Percentiles rank a stretch among this genome's conserved stretches.
phyloP scores from a whole-genome alignment of 2,113 vertebrate genomes.

The Neogobius melanostomus region DNA sequence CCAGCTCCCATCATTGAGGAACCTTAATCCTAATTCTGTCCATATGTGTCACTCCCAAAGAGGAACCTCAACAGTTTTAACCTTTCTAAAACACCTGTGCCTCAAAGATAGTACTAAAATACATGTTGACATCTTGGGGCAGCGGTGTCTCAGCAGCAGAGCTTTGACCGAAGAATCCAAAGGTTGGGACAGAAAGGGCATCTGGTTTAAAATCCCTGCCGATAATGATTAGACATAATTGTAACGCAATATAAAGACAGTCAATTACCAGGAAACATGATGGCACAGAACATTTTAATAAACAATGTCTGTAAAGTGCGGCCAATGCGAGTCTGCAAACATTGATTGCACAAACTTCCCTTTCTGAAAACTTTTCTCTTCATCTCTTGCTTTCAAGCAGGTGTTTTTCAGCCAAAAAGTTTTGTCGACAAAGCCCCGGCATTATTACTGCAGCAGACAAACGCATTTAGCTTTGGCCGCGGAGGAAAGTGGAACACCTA shows the following conservation, averaged over 20 bases:
- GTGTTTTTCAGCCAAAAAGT: background rate
- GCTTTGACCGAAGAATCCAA: too few species aligned
- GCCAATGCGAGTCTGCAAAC: background rate
- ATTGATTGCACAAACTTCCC: background rate
- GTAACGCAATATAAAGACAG: too few species aligned
- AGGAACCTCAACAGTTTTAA: background rate
- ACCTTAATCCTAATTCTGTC: background rate
- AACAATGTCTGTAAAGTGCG: too few species aligned
- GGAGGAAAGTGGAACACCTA: conserved; percentile 21
- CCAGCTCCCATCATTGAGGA: background rate
- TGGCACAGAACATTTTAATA: too few species aligned
- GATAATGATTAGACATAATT: too few species aligned
- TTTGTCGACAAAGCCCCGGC: conserved; percentile 6
- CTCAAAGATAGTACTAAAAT: background rate
- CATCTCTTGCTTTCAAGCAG: conserved; percentile 5
- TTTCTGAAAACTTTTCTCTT: background rate
- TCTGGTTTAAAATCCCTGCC: too few species aligned
- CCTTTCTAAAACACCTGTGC: background rate
- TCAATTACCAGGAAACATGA: too few species aligned
- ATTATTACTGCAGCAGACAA: background rate
- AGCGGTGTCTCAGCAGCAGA: too few species aligned
- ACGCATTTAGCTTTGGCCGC: background rate
- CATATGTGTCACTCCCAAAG: background rate
- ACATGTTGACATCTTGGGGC: too few species aligned
- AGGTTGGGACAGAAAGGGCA: too few species aligned